Evolutionary conservation across 2,113 vertebrate genomes (phyloP).

Genomic region (Ailuropoda melanoleuca): DNA sequence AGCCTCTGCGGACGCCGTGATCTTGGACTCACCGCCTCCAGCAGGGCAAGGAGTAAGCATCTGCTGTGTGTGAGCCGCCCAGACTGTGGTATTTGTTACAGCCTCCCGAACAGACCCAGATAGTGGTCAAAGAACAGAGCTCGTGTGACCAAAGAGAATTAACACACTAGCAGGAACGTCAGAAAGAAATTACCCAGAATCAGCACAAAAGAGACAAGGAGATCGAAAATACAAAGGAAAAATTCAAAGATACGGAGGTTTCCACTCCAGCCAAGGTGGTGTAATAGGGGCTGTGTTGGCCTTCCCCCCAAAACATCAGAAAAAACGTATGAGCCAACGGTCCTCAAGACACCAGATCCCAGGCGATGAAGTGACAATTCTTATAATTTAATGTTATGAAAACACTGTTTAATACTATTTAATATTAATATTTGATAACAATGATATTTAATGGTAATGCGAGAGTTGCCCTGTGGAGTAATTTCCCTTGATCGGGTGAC

Average conservation of each 20-base stretch:
- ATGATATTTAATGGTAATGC: background rate
- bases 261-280: background rate
- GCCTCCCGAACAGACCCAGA: background rate
- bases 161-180: background rate
- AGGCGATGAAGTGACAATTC: background rate
- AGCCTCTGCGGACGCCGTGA: background rate
- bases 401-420: background rate
- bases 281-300: background rate
- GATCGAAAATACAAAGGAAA: background rate
- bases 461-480: background rate
- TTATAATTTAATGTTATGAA: background rate
- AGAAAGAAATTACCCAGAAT: background rate
- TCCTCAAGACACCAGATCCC: background rate
- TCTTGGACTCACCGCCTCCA: background rate
- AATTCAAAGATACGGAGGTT: background rate
- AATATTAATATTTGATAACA: background rate
- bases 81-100: accelerated
- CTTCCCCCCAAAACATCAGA: background rate
- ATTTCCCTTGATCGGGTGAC: background rate
- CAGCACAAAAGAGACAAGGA: background rate
- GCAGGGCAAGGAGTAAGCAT: too few relatives aligned
- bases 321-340: background rate
- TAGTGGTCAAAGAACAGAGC: background rate
- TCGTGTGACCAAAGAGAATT: background rate
- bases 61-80: background rate